Base-by-base conservation (phyloP, 2,113 vertebrate genomes). In the Carassius carassius region DNA sequence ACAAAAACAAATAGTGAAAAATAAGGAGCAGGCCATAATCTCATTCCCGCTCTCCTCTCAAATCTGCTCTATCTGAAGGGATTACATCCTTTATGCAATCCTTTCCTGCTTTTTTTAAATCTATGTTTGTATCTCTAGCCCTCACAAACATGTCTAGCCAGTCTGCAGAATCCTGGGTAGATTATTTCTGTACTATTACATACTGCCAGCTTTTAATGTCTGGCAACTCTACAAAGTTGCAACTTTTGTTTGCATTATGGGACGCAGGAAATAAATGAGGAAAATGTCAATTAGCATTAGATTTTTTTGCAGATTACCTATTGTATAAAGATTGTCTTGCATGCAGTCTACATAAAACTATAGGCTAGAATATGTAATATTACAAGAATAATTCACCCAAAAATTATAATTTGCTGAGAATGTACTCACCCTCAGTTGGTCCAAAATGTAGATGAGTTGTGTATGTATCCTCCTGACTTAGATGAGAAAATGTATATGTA, bases 41-140 rank as follows among this genome's bases (percentile, higher is more conserved):
- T 44, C 49, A 23, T 72, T 72, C 37, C 23, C 49, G 5, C 29
- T 74, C 62, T 67, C 32, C 7, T 16, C 60, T 75, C 73, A 82
- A 65, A 88, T 89, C 82, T 87, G 44, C 81, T 88, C 85, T 78
- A 82, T 89, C 72, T 78, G 79, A 51, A 72, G 29, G 67, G 87
- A 90, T 89, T 86, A 87, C 86, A 84, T 76, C 58, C 62, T 81
- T 60, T 32, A 79, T 77, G 56, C 79, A 90, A 86, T 89, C 73
- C 81, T 82, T 19, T 37, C 56, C 51, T 54, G 76, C 67, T 82
- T 85, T 82, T 29, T 85, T 89, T 76, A 78, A 89, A 91, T 89
- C 81, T 78, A 14, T 80, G 37, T 87, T 82, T 90, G 85, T 80
- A 82, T 88, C 63, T 87, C 70, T 67, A 74, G 21, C 60, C 62